phyloP scores from a whole-genome alignment of 2,888 invertebrate genomes.

The Euclidia mi region DNA sequence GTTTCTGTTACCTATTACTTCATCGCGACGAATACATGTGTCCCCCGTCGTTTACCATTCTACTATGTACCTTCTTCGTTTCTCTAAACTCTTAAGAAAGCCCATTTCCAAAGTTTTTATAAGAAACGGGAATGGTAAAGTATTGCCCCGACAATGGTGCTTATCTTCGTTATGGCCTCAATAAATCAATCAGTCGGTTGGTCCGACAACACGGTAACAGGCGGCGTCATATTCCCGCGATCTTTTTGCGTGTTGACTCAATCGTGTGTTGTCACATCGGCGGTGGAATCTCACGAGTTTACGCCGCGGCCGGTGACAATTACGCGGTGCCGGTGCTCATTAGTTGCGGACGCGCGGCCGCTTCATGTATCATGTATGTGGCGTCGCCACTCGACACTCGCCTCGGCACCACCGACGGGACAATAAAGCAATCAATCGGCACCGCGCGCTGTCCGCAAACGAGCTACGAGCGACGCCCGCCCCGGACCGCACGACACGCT shows the following conservation, averaged over 20 bases:
- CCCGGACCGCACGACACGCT: conserved; percentile 52
- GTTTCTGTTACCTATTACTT: conserved; percentile 59
- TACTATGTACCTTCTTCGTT: conserved; percentile 17
- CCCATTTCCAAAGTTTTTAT: conserved; percentile 46
- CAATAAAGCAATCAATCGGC: conserved; percentile 89
- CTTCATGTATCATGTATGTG: conserved; percentile 88
- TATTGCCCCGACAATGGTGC: conserved; percentile 55
- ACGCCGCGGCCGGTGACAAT: conserved; percentile 76
- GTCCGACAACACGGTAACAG: conserved; percentile 64
- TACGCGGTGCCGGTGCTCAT: conserved; percentile 82
- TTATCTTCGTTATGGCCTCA: conserved; percentile 66
- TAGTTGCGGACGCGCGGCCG: conserved; percentile 76
- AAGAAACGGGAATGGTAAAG: conserved; percentile 43
- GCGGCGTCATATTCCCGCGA: conserved; percentile 69
- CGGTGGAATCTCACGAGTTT: conserved; percentile 66
- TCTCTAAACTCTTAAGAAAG: conserved; percentile 19
- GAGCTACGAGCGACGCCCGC: conserved; percentile 67
- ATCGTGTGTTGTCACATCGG: conserved; percentile 64
- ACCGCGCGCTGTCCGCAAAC: conserved; percentile 72
- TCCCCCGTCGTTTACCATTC: conserved; percentile 11
- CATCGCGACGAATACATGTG: conserved; percentile 33
- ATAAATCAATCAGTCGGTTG: conserved; percentile 73
- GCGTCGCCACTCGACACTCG: conserved; percentile 72
- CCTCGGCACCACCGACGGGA: conserved; percentile 68
- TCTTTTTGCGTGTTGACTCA: conserved; percentile 76